phyloP scores from a whole-genome alignment of 2,888 invertebrate species.

The Drosophila picticornis region DNA sequence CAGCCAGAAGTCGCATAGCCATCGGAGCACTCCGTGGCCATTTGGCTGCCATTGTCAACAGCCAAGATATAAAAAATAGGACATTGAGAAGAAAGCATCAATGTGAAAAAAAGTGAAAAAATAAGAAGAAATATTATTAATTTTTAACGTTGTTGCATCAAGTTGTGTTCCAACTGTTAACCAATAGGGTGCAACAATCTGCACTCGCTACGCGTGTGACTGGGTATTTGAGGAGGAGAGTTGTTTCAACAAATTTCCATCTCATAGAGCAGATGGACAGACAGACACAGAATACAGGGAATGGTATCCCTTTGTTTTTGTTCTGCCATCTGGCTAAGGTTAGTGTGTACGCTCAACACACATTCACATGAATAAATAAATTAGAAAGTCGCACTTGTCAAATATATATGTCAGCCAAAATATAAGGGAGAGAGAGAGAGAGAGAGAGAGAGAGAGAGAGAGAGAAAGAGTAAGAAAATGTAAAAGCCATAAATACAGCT shows the following conservation, averaged over 20 bases:
- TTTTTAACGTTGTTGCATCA: constrained; percentile 30
- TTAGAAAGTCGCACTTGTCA: not conserved
- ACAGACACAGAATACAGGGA: not conserved
- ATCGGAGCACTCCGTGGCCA: constrained; percentile 24
- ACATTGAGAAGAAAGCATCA: constrained; percentile 42
- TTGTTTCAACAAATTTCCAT: constrained; percentile 48
- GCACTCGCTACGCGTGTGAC: not conserved
- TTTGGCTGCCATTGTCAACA: constrained; percentile 29
- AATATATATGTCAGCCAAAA: not conserved
- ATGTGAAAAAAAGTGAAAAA: constrained; percentile 13
- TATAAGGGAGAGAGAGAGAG: too few species aligned
- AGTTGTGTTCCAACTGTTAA: constrained; percentile 9
- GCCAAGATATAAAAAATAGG: constrained; percentile 28
- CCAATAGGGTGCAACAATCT: constrained; percentile 26
- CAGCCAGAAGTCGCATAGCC: constrained; percentile 19
- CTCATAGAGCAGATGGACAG: constrained; percentile 38
- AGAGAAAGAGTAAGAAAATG: too few species aligned
- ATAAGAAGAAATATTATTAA: constrained; percentile 53
- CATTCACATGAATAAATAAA: not conserved
- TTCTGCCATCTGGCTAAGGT: constrained; percentile 10
- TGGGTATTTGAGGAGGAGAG: not conserved
- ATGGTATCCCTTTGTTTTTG: constrained; percentile 1
- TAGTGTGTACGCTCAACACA: not conserved
- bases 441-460: too few species aligned
- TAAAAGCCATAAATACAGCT: not conserved